Conservation (phyloP, 2,797 vertebrate genomes). For the Platalea minor region DNA sequence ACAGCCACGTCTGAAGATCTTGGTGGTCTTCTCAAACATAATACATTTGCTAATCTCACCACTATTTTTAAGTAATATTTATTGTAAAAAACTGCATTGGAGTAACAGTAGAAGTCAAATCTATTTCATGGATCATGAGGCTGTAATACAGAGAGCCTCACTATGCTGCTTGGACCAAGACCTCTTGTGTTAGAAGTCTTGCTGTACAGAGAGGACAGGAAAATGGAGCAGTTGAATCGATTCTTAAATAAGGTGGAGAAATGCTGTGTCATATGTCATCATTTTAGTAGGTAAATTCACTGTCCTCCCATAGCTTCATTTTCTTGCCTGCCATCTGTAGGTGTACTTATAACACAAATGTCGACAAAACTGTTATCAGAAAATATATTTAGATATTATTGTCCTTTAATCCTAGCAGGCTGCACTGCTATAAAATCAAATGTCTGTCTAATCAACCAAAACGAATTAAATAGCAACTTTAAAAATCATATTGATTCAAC, state of each 20-base stretch:
- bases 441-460: constrained; percentile 4
- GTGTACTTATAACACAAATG: not conserved
- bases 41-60: not conserved
- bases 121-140: not conserved
- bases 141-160: not conserved
- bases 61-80: not conserved
- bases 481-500: constrained; percentile 1
- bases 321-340: not conserved
- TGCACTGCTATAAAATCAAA: not conserved
- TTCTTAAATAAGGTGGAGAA: not conserved
- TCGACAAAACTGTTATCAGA: not conserved
- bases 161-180: not conserved
- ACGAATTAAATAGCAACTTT: not conserved
- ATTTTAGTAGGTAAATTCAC: not conserved
- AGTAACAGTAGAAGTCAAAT: not conserved
- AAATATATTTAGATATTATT: not conserved
- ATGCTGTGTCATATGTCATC: not conserved
- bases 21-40: not conserved
- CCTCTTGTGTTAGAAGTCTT: not conserved
- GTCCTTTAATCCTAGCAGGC: not conserved
- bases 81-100: not conserved
- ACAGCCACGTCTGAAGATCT: not conserved
- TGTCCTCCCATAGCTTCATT: not conserved
- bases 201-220: not conserved
- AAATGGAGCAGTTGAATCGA: not conserved